These are phyloP conservation scores for Caenorhabditis sulstoni DNA, from an alignment of 2,888 invertebrate genomes.

Conservation along the genomic window DNA sequence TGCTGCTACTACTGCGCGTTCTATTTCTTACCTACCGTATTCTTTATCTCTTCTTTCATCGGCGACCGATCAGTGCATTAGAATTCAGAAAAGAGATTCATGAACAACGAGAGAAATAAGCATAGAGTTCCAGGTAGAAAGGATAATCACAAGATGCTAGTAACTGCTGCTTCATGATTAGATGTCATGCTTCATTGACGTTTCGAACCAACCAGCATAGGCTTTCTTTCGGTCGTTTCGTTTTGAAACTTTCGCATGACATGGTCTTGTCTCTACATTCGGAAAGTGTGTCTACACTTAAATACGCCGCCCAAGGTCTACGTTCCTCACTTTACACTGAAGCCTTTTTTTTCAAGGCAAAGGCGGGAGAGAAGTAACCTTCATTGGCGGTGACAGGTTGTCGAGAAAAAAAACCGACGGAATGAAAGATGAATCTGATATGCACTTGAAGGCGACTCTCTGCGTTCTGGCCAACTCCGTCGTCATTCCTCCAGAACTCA, in stretches of 20 bases:
- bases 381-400: background rate
- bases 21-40: slow-evolving; percentile 20
- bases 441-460: slow-evolving; percentile 31
- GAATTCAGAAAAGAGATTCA: background rate
- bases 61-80: too few species aligned
- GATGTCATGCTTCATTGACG: slow-evolving; percentile 48
- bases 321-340: slow-evolving; percentile 43
- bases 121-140: too few species aligned
- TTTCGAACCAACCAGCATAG: slow-evolving; percentile 35
- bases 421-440: slow-evolving; percentile 37
- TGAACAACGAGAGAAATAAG: slow-evolving; percentile 22
- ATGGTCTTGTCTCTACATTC: slow-evolving; percentile 21
- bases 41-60: slow-evolving; percentile 3
- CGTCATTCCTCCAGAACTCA: slow-evolving; percentile 15
- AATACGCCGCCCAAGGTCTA: slow-evolving; percentile 42
- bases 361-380: background rate
- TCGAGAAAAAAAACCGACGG: slow-evolving; percentile 9
- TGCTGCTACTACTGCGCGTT: too few species aligned
- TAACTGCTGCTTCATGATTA: slow-evolving; percentile 36
- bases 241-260: slow-evolving; percentile 47
- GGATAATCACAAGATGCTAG: too few species aligned
- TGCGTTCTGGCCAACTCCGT: slow-evolving; percentile 6
- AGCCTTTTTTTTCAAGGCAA: slow-evolving; percentile 4
- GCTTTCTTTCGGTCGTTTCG: slow-evolving; percentile 44
- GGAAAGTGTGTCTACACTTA: slow-evolving; percentile 28